These are phyloP conservation scores for Eurosta solidaginis DNA, from an alignment of 1,140 invertebrate species.

Conservation along the genomic window DNA sequence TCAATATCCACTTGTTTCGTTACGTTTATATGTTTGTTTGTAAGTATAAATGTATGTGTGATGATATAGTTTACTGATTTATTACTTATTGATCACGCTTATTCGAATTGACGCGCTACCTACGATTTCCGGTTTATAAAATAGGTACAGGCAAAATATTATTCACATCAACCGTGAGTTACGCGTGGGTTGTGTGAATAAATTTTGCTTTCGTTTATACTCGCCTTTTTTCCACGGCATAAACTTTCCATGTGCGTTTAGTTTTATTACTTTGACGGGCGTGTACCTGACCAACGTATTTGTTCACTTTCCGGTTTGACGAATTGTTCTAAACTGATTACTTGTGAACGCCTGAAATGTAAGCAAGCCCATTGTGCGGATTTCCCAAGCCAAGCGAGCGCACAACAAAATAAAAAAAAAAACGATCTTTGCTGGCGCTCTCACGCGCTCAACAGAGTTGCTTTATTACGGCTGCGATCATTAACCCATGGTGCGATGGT, in stretches of 20 bases:
- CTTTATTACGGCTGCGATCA: too few species aligned
- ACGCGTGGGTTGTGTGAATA: not conserved
- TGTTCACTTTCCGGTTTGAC: not conserved
- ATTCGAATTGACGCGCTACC: not conserved
- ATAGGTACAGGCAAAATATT: too few species aligned
- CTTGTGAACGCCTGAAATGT: not conserved
- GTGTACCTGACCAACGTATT: not conserved
- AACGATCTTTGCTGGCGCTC: too few species aligned
- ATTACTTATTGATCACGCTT: not conserved
- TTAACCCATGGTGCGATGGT: too few species aligned
- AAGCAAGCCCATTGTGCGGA: not conserved
- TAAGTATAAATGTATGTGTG: not conserved
- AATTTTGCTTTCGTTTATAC: not conserved
- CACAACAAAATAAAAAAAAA: too few species aligned
- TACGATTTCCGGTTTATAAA: slow-evolving; percentile 13
- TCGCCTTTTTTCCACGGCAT: not conserved
- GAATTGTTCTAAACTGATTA: not conserved
- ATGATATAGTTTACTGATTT: not conserved
- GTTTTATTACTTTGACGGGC: not conserved
- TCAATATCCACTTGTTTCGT: slow-evolving; percentile 11
- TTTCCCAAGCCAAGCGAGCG: too few species aligned
- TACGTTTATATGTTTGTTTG: too few species aligned
- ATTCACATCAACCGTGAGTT: slow-evolving; percentile 19
- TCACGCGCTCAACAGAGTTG: too few species aligned
- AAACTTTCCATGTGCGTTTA: slow-evolving; percentile 5